Base-by-base conservation (phyloP, 2,797 vertebrate species). In the Amniataba percoides region DNA sequence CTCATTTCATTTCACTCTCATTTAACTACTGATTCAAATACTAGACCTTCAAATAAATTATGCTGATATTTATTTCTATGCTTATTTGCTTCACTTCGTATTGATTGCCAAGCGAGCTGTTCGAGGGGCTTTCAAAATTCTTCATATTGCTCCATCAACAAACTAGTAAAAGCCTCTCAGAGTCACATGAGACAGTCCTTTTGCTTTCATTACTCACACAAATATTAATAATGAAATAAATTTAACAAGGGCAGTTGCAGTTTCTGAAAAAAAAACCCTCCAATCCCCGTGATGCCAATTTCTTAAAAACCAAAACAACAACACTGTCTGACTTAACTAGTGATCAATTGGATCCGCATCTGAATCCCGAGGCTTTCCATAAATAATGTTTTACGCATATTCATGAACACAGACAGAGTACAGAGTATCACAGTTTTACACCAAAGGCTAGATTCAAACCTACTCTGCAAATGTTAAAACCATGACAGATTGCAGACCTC, bases 351-450 rank as follows among this genome's bases (percentile, higher is more conserved):
- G 73, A 78, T 79, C 71, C n/a, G 49, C 73, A 66, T 74, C 60
- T 74, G 61, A 58, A 65, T 78, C 53, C 80, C 21, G 21, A 59
- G 66, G 70, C n/a, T 71, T 75, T 78, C 65, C 73, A 78, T 76
- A 56, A 83, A 80, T 75, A 83, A 86, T 60, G 80, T 59, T 76
- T 53, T 7, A 48, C 7, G 39, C 59, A 86, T 79, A 89, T 83
- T 83, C 52, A 86, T 88, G 74, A 84, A 80, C 87, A 72, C 59
- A 71, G 61, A 68, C 18, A 57, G 23, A n/a, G 31, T 15, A n/a
- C 4, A 2, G 2, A 31, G 46, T 45, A 51, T 56, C 52, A 39
- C 51, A 66, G 52, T 55, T 73, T 82, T 61, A 64, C 23, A 74
- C 70, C 55, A 46, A 62, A 59, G 75, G 59, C 71, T 57, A 34